Percentiles rank a stretch among this genome's conserved stretches.
These are phyloP conservation scores for Hedya salicella DNA, from an alignment of 2,888 invertebrate species.

Conservation along the genomic window DNA sequence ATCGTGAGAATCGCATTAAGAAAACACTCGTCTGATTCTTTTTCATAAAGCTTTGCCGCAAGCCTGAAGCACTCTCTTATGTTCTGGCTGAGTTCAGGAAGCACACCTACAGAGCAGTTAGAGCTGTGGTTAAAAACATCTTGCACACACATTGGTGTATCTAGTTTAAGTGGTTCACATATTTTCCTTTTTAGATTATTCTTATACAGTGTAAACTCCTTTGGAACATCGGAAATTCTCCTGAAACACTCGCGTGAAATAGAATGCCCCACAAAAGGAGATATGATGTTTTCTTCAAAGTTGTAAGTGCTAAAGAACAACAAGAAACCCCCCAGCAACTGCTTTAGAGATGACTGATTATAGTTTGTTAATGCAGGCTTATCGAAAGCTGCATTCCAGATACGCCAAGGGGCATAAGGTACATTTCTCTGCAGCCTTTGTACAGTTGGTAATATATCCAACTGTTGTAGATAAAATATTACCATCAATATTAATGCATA, in stretches of 20 bases:
- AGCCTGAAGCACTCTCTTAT: background rate
- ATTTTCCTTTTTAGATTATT: slow-evolving; percentile 45
- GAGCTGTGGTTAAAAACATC: slow-evolving; percentile 83
- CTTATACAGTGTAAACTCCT: slow-evolving; percentile 66
- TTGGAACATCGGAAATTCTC: slow-evolving; percentile 40
- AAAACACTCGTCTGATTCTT: slow-evolving; percentile 13
- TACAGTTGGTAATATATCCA: slow-evolving; percentile 78
- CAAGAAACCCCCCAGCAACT: slow-evolving; percentile 85
- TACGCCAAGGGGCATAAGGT: slow-evolving; percentile 55
- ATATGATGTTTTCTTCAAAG: slow-evolving; percentile 79
- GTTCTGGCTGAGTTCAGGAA: slow-evolving; percentile 10
- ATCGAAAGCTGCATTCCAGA: slow-evolving; percentile 82
- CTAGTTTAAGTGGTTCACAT: slow-evolving; percentile 52
- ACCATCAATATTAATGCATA: slow-evolving; percentile 86
- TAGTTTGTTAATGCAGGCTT: slow-evolving; percentile 49
- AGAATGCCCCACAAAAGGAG: slow-evolving; percentile 81
- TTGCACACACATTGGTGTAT: slow-evolving; percentile 75
- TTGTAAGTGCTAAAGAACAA: slow-evolving; percentile 82
- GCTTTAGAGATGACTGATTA: slow-evolving; percentile 57
- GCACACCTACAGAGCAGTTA: slow-evolving; percentile 65
- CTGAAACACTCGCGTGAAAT: slow-evolving; percentile 64
- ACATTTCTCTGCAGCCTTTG: slow-evolving; percentile 61
- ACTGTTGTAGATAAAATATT: slow-evolving; percentile 87
- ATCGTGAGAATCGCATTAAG: slow-evolving; percentile 1
- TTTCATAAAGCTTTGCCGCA: slow-evolving; percentile 13